These are phyloP conservation scores for Chaetodon trifascialis DNA, from an alignment of 2,113 vertebrate species.

Conservation along the genomic window DNA sequence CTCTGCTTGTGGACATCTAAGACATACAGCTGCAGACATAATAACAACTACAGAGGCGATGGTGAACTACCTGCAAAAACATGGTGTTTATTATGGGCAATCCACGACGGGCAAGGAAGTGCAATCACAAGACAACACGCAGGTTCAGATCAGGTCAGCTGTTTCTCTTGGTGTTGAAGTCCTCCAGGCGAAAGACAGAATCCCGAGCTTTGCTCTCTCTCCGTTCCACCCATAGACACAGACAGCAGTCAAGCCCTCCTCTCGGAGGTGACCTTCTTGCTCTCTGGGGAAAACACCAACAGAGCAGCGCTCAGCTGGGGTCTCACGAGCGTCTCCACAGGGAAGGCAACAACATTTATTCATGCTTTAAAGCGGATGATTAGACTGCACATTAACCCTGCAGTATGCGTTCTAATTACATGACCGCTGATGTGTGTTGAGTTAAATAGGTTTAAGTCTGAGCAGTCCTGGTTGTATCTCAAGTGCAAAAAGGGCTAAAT, in stretches of 20 bases:
- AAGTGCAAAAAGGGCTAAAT: background rate
- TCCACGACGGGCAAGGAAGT: background rate
- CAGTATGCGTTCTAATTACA: slow-evolving; percentile 7
- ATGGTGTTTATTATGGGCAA: background rate
- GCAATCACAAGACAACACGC: background rate
- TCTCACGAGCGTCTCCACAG: slow-evolving; percentile 30
- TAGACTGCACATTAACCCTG: slow-evolving; percentile 3
- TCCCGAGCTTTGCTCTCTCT: background rate
- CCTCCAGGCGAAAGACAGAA: background rate
- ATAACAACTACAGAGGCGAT: background rate
- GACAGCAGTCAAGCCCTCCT: slow-evolving; percentile 13
- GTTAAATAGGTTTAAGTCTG: background rate
- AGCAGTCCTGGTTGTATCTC: background rate
- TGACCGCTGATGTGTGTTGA: background rate
- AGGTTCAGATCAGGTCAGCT: background rate
- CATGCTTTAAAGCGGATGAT: slow-evolving; percentile 11
- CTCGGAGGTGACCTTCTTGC: slow-evolving; percentile 13
- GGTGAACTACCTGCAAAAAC: background rate
- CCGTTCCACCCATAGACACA: background rate
- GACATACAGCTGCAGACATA: background rate
- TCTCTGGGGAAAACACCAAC: slow-evolving; percentile 30
- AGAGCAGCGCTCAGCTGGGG: slow-evolving; percentile 33
- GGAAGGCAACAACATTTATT: slow-evolving; percentile 31
- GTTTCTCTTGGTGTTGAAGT: background rate
- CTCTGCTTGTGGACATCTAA: background rate